Conservation (phyloP, 2,888 invertebrate species). For the Molorchus minor region DNA sequence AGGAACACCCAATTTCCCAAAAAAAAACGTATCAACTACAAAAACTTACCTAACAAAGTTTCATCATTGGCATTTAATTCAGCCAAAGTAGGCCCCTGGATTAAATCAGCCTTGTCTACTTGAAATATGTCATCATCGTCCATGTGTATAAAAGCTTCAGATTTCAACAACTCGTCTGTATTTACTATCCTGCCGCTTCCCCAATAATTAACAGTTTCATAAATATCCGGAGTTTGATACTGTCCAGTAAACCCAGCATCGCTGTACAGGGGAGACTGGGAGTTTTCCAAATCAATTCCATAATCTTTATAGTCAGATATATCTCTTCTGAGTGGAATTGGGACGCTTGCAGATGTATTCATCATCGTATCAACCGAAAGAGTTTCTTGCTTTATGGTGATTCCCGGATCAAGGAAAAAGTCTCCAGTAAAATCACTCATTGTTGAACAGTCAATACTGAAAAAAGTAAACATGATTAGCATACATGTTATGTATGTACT, state of each 20-base stretch:
- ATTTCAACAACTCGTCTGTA: constrained; percentile 58
- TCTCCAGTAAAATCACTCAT: constrained; percentile 74
- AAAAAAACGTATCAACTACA: background rate
- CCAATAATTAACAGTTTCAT: constrained; percentile 63
- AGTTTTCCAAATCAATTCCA: constrained; percentile 67
- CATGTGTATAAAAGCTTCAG: constrained; percentile 75
- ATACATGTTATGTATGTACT: too few species aligned
- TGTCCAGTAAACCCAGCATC: constrained; percentile 57
- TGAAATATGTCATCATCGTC: constrained; percentile 91
- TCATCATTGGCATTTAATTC: constrained; percentile 89
- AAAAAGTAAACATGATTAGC: too few species aligned
- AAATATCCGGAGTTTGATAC: constrained; percentile 58
- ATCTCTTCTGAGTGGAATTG: constrained; percentile 69
- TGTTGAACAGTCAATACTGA: background rate
- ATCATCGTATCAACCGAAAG: constrained; percentile 60
- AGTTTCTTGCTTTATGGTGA: constrained; percentile 72
- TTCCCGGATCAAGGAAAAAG: constrained; percentile 70
- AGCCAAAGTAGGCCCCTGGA: constrained; percentile 83
- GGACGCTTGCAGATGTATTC: constrained; percentile 70
- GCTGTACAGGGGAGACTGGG: constrained; percentile 66
- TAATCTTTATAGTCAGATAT: constrained; percentile 64
- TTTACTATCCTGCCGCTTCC: constrained; percentile 57
- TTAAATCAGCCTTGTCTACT: constrained; percentile 86
- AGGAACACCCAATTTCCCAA: too few species aligned
- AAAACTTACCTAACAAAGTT: constrained; percentile 70